Percentiles rank a stretch among this genome's conserved stretches.
These are phyloP conservation scores for Microcebus murinus DNA, from an alignment of 2,113 vertebrate species.

Conservation along the genomic window DNA sequence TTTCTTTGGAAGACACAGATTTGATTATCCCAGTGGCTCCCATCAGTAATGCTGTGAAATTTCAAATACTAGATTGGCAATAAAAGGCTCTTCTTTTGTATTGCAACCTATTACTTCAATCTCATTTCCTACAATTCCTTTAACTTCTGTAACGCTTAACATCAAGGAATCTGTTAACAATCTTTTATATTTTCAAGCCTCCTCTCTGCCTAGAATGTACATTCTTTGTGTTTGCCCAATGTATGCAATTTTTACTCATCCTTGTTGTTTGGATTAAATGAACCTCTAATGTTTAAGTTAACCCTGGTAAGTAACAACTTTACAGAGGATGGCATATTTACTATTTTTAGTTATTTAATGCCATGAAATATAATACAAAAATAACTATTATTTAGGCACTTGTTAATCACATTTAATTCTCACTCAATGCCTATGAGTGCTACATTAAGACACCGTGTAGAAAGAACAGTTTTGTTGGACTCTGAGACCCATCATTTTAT, in stretches of 20 bases:
- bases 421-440: neutral
- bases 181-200: neutral
- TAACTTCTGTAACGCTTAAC: neutral
- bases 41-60: neutral
- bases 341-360: conserved; percentile 33
- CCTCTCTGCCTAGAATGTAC: neutral
- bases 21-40: neutral
- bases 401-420: conserved; percentile 7
- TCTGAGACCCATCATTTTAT: neutral
- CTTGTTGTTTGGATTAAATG: neutral
- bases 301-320: neutral
- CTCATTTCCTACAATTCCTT: neutral
- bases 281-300: neutral
- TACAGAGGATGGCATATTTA: neutral
- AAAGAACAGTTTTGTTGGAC: neutral
- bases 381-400: neutral
- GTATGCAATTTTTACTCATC: neutral
- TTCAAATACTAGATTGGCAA: neutral
- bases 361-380: neutral
- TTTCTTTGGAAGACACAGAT: neutral
- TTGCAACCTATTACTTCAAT: neutral
- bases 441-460: neutral
- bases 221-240: neutral
- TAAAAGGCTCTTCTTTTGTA: neutral
- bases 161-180: neutral